These are phyloP conservation scores for Paracentrotus lividus DNA, from an alignment of 53 echinoderm and acorn worm genomes.

Conservation along the genomic window DNA sequence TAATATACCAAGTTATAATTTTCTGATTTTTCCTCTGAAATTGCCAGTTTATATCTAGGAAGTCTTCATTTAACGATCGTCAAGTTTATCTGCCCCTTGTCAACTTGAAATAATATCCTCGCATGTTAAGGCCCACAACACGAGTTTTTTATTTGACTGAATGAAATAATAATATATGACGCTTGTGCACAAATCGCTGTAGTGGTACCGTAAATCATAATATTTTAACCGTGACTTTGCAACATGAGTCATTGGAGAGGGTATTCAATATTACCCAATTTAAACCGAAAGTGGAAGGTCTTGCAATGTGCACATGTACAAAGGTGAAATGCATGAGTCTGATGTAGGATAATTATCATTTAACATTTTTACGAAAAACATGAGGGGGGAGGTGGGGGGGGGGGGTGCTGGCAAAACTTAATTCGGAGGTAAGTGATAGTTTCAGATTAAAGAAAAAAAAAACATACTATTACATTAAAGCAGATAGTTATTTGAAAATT, in stretches of 20 bases:
- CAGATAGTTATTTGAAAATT: background rate
- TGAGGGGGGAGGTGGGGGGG: background rate
- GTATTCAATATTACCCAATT: background rate
- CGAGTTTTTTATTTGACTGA: background rate
- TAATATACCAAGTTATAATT: too few species aligned
- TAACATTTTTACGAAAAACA: too few species aligned
- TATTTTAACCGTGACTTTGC: background rate
- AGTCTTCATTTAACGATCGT: background rate
- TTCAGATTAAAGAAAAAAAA: background rate
- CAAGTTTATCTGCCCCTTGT: background rate
- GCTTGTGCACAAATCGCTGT: background rate
- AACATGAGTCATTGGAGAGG: background rate
- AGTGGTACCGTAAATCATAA: conserved; percentile 11
- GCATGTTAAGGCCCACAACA: background rate
- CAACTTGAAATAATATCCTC: background rate
- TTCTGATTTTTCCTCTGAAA: too few species aligned
- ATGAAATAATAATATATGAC: background rate
- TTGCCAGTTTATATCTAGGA: background rate
- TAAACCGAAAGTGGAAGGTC: conserved; percentile 27
- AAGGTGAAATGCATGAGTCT: background rate
- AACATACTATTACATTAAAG: too few species aligned
- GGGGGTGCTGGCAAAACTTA: background rate
- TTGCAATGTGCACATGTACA: background rate
- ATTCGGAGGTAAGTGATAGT: background rate
- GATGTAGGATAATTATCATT: background rate